A percentile compares a stretch with the other conserved stretches of the same genome.
Conservation (phyloP, 2,797 vertebrate genomes). For the Champsocephalus esox region DNA sequence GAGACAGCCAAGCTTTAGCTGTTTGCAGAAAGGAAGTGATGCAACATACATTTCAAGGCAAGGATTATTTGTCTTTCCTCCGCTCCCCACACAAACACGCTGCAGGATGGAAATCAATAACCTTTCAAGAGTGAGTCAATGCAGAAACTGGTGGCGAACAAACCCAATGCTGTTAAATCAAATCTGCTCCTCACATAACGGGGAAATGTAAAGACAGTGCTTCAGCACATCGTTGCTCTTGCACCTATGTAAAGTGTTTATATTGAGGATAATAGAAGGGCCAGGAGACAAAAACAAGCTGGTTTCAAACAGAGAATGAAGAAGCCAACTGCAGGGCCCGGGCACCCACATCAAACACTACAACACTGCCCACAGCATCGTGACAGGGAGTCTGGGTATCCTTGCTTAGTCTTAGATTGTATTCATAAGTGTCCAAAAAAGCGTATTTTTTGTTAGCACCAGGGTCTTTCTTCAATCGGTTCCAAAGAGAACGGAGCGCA, state of each 20-base stretch:
- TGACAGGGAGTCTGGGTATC: no score
- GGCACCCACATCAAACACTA: conserved; percentile 8
- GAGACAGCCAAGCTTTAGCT: conserved; percentile 54
- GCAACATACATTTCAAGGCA: conserved; percentile 68
- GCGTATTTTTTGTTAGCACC: no score
- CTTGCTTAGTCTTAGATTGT: no score
- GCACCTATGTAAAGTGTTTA: conserved; percentile 29
- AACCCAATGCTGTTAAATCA: conserved; percentile 63
- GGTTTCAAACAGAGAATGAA: not conserved
- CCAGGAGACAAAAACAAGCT: conserved; percentile 22
- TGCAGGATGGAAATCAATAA: conserved; percentile 75
- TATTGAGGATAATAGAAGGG: conserved; percentile 34
- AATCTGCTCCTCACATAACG: conserved; percentile 42
- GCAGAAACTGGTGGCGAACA: conserved; percentile 75
- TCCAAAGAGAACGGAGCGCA: no score
- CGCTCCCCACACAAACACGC: conserved; percentile 26
- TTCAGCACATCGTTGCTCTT: conserved; percentile 47
- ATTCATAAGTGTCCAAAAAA: no score
- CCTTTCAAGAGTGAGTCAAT: conserved; percentile 77
- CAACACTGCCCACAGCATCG: not conserved
- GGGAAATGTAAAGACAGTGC: conserved; percentile 57
- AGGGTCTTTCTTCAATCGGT: no score
- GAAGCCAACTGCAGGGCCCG: not conserved
- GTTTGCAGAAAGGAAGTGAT: conserved; percentile 69
- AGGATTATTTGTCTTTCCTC: conserved; percentile 55